Conservation (phyloP, 1,140 invertebrate genomes). For the Plectus sambesii region DNA sequence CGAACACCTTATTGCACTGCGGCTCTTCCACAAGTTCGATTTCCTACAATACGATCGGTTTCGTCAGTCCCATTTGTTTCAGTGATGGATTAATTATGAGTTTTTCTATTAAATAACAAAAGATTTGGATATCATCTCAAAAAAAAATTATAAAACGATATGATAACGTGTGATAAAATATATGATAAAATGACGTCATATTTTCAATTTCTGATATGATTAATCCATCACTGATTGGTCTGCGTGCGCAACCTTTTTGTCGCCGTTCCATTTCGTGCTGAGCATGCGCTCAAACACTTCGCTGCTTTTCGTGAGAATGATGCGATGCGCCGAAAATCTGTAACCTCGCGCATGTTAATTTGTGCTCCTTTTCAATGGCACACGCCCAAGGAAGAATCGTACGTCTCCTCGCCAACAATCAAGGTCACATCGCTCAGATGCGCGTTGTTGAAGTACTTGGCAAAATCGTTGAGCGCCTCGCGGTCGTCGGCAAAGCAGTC, state of each 20-base stretch:
- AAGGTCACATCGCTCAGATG: conserved; percentile 48
- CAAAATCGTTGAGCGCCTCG: conserved; percentile 46
- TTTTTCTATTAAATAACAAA: not conserved
- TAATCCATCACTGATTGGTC: not conserved
- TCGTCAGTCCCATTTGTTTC: not conserved
- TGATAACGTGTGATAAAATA: not conserved
- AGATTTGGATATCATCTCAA: not conserved
- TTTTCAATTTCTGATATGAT: not conserved
- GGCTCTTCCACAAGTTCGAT: conserved; percentile 47
- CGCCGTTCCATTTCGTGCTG: conserved; percentile 47
- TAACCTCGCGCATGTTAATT: no score
- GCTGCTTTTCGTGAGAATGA: conserved; percentile 47
- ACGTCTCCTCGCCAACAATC: conserved; percentile 45
- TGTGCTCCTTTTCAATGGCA: not conserved
- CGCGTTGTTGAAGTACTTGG: conserved; percentile 48
- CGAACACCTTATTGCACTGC: conserved; percentile 46
- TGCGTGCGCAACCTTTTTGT: conserved; percentile 34
- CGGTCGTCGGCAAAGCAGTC: conserved; percentile 50
- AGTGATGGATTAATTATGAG: not conserved
- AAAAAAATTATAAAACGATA: not conserved
- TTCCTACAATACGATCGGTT: conserved; percentile 34
- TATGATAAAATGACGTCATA: not conserved
- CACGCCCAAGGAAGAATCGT: conserved; percentile 1
- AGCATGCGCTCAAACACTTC: conserved; percentile 51
- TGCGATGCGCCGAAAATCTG: conserved; percentile 47